A percentile compares a stretch with the other conserved stretches of the same genome.
Evolutionary conservation across 2,113 vertebrate genomes (phyloP).

Genomic region (Pollachius pollachius): DNA sequence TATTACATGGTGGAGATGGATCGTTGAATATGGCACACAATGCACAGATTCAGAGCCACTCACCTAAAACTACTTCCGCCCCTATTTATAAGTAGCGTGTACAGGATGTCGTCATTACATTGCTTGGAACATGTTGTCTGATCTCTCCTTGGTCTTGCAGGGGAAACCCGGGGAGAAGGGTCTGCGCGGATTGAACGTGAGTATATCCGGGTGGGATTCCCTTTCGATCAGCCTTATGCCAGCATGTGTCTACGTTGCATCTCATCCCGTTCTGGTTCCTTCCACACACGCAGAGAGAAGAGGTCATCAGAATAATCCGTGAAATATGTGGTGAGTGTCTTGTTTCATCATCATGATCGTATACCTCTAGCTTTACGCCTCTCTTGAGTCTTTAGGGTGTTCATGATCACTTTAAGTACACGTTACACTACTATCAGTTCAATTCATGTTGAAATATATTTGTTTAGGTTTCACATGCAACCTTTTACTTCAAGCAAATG

Average conservation of each 20-base stretch:
- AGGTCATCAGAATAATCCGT: slow-evolving; percentile 82
- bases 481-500: too few relatives aligned
- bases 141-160: slow-evolving; percentile 52
- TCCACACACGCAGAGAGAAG: slow-evolving; percentile 77
- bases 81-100: slow-evolving; percentile 86
- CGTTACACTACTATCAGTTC: too few relatives aligned
- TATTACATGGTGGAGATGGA: slow-evolving; percentile 70
- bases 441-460: too few relatives aligned
- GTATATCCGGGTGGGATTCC: slow-evolving; percentile 40
- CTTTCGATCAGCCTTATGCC: background rate
- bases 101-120: slow-evolving; percentile 85
- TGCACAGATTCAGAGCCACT: slow-evolving; percentile 94
- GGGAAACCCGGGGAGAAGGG: slow-evolving; percentile 79
- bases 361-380: too few relatives aligned
- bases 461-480: too few relatives aligned
- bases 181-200: slow-evolving; percentile 80
- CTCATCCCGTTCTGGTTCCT: slow-evolving; percentile 8
- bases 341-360: too few relatives aligned
- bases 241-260: background rate
- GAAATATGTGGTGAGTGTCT: slow-evolving; percentile 84
- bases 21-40: slow-evolving; percentile 98
- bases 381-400: too few relatives aligned
- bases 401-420: too few relatives aligned
- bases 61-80: slow-evolving; percentile 88
- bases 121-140: background rate